Evolutionary conservation across 1,140 invertebrate genomes (phyloP), one percentile per base, ranked within the genome.

Genomic region (Eumaeus atala): DNA sequence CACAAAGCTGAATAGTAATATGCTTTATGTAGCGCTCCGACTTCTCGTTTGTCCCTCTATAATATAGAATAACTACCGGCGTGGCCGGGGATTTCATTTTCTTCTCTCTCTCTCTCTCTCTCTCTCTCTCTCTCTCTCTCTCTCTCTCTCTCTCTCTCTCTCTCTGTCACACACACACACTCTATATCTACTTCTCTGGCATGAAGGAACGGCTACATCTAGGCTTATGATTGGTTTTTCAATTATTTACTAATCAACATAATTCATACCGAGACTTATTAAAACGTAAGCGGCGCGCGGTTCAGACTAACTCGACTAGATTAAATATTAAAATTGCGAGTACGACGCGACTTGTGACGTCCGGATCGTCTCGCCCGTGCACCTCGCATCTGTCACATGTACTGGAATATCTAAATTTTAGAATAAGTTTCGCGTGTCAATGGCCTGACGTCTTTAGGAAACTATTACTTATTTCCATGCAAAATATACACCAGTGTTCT

Each of bases 321-420:
- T 65, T 69, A 69, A 72, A 70, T 72, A 72, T 72, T 72, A 64
- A 67, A 67, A 72, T 65, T 52, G 56, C 42, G 54, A 66, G 37
- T 62, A 59, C 62, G 40, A 44, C 40, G 40, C 55, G 60, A 68
- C 61, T 61, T 66, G 53, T 61, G 61, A 58, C 61, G 59, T n/a
- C n/a, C n/a, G n/a, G n/a, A n/a, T n/a, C n/a, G n/a, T 58, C 54
- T 60, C 59, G 56, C 56, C 59, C 42, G 37, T 54, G 54, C 62
- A 60, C 65, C 51, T 56, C 47, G 51, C 54, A 52, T 48, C 17
- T 56, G 50, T 60, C 64, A 69, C 56, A 63, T 69, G 64, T 61
- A 59, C 54, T 40, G 55, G 56, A 70, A 67, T 67, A 70, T 63
- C 63, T 61, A 51, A 61, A 56, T 59, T 58, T 59, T 56, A 54